phyloP scores from a whole-genome alignment of 2,888 invertebrate species.

The Onchidella celtica region DNA sequence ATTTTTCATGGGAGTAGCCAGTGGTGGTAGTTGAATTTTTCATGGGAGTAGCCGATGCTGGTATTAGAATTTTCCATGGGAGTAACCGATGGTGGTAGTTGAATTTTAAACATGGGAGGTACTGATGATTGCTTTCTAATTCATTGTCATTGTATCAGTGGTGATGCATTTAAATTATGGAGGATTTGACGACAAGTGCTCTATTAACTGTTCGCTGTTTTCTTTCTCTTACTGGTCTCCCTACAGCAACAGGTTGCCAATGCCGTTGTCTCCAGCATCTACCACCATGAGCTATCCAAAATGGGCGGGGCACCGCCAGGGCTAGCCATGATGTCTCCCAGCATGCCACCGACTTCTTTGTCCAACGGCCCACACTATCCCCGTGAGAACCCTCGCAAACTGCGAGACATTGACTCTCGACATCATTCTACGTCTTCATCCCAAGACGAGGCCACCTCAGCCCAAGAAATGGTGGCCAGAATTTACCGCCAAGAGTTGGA shows the following conservation, averaged over 20 bases:
- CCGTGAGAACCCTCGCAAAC: slow-evolving; percentile 20
- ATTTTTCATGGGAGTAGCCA: too few species aligned
- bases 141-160: too few species aligned
- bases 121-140: too few species aligned
- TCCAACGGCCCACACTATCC: slow-evolving; percentile 39
- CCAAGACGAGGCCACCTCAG: slow-evolving; percentile 60
- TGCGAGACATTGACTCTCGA: slow-evolving; percentile 29
- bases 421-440: slow-evolving; percentile 49
- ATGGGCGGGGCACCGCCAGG: slow-evolving; percentile 49
- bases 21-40: too few species aligned
- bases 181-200: neutral
- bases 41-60: too few species aligned
- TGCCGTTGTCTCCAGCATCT: slow-evolving; percentile 77
- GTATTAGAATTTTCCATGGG: too few species aligned
- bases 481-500: slow-evolving; percentile 86
- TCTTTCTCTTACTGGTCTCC: slow-evolving; percentile 40
- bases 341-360: slow-evolving; percentile 46
- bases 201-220: slow-evolving; percentile 13
- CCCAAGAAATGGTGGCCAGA: slow-evolving; percentile 86
- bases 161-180: too few species aligned
- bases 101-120: too few species aligned
- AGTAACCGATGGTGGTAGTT: too few species aligned
- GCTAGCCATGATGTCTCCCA: slow-evolving; percentile 46
- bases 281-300: slow-evolving; percentile 87
- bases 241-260: slow-evolving; percentile 72